phyloP scores from a whole-genome alignment of 2,113 vertebrate genomes.

The Macroglossus sobrinus region DNA sequence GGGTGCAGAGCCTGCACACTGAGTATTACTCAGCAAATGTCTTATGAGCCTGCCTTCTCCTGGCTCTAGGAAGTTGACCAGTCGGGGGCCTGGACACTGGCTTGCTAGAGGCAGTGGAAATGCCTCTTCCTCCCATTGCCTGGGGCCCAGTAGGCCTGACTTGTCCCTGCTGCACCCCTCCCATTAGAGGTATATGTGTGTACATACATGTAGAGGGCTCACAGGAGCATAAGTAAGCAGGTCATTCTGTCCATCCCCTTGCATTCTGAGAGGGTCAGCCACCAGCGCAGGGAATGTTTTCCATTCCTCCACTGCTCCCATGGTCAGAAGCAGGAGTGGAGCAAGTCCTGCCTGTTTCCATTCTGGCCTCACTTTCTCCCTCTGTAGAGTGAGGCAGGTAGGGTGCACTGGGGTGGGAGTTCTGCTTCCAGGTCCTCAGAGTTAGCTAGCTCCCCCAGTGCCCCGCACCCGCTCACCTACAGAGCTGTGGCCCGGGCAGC shows the following conservation, averaged over 20 bases:
- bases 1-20: neutral
- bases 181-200: neutral
- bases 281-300: neutral
- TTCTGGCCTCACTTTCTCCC: neutral
- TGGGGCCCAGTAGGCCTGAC: neutral
- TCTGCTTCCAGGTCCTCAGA: conserved; percentile 4
- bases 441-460: conserved; percentile 1
- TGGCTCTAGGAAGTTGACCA: neutral
- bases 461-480: conserved; percentile 16
- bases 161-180: neutral
- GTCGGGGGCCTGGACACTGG: neutral
- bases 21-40: neutral
- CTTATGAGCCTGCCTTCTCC: neutral
- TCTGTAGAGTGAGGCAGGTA: neutral
- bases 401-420: neutral
- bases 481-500: conserved; percentile 70
- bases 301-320: neutral
- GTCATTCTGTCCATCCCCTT: neutral
- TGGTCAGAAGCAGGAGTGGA: neutral
- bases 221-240: neutral
- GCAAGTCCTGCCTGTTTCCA: neutral
- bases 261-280: neutral
- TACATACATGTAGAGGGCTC: neutral
- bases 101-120: neutral
- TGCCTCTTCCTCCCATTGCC: neutral